Conservation (phyloP, 2,797 vertebrate genomes). For the Silurus lanzhouensis region DNA sequence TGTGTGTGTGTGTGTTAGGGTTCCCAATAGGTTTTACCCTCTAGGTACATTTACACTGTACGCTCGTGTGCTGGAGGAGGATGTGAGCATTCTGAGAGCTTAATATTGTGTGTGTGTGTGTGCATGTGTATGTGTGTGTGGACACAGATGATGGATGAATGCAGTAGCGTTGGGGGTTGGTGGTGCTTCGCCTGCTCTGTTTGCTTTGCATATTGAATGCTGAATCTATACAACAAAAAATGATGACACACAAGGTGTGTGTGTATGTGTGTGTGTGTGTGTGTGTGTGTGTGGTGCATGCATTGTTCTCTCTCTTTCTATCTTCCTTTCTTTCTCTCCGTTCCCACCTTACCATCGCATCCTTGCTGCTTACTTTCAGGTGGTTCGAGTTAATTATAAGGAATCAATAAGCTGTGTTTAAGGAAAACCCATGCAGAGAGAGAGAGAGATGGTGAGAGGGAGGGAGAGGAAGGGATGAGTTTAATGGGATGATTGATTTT, state of each 20-base stretch:
- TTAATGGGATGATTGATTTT: slow-evolving; percentile 6
- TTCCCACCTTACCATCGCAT: not conserved
- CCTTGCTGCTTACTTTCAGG: slow-evolving; percentile 26
- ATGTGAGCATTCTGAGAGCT: too few species aligned
- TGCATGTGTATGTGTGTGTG: slow-evolving; percentile 24
- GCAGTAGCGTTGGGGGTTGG: slow-evolving; percentile 16
- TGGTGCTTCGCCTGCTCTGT: not conserved
- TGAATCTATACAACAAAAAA: slow-evolving; percentile 18
- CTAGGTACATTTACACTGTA: not conserved
- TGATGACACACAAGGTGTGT: slow-evolving; percentile 9
- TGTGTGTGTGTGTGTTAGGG: not conserved
- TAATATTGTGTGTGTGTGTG: not conserved
- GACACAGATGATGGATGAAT: slow-evolving; percentile 30
- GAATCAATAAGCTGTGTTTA: slow-evolving; percentile 41
- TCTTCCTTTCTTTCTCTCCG: not conserved
- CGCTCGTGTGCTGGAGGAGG: not conserved
- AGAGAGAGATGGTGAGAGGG: not conserved
- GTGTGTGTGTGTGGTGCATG: not conserved
- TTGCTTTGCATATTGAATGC: slow-evolving; percentile 23
- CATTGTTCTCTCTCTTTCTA: slow-evolving; percentile 8
- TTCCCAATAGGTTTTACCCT: not conserved
- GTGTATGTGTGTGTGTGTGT: slow-evolving; percentile 1
- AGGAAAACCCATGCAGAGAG: not conserved
- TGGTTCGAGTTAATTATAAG: slow-evolving; percentile 37
- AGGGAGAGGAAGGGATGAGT: not conserved